Conservation (phyloP, 2,888 invertebrate genomes). For the Athalia cordata region DNA sequence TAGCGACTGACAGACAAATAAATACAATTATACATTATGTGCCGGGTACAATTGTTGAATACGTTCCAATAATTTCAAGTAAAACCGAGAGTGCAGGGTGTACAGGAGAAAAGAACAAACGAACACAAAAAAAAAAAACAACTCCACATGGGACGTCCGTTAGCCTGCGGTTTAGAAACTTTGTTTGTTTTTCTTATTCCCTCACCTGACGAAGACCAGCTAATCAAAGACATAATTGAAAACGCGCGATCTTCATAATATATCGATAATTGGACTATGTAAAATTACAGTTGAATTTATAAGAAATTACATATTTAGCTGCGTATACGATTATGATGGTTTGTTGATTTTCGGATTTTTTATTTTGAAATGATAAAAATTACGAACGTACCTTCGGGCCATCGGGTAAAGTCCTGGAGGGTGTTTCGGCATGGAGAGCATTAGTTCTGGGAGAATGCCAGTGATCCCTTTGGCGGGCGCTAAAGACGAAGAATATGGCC, state of each 20-base stretch:
- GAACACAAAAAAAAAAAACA: too few relatives aligned
- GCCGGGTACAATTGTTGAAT: neutral
- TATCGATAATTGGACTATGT: too few relatives aligned
- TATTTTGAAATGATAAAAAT: neutral
- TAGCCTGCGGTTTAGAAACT: too few relatives aligned
- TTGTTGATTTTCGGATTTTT: neutral
- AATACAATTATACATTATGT: neutral
- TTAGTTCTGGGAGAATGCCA: slow-evolving; percentile 69
- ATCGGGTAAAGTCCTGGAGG: slow-evolving; percentile 55
- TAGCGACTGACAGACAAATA: neutral
- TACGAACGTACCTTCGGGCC: slow-evolving; percentile 60
- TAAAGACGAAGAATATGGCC: slow-evolving; percentile 75
- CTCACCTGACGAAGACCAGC: too few relatives aligned
- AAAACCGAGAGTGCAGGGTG: too few relatives aligned
- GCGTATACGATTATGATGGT: neutral
- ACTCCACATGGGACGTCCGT: too few relatives aligned
- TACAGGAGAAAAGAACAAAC: too few relatives aligned
- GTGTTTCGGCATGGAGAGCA: slow-evolving; percentile 56
- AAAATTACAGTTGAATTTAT: too few relatives aligned
- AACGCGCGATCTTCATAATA: too few relatives aligned
- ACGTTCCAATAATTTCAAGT: too few relatives aligned
- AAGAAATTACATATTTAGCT: neutral
- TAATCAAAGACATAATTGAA: too few relatives aligned
- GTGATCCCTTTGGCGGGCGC: slow-evolving; percentile 72
- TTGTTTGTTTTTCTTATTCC: too few relatives aligned